Percentiles rank a stretch among this genome's conserved stretches.
These are phyloP conservation scores for Sylvietta virens DNA, from an alignment of 2,113 vertebrate species.

Conservation along the genomic window DNA sequence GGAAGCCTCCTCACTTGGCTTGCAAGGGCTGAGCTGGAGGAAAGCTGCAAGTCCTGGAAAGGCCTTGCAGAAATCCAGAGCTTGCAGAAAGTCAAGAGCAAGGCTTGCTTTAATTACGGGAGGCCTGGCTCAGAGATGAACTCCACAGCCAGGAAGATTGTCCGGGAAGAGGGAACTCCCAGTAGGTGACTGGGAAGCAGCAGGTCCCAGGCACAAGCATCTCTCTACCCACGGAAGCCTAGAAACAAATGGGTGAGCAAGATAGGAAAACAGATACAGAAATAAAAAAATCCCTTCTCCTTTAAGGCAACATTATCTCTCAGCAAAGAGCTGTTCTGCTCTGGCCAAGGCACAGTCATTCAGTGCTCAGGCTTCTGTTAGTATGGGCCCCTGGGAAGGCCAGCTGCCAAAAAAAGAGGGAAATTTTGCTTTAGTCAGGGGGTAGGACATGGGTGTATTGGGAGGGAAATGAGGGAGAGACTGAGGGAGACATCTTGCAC, in stretches of 20 bases:
- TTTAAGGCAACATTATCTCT: conserved; percentile 47
- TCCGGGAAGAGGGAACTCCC: not conserved
- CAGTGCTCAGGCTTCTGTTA: conserved; percentile 37
- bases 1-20: conserved; percentile 45
- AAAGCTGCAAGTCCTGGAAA: conserved; percentile 45
- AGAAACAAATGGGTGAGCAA: not conserved
- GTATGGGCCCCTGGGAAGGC: conserved; percentile 6
- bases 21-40: not conserved
- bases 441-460: not conserved
- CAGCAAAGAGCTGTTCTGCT: not conserved
- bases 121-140: not conserved
- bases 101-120: not conserved
- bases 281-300: not conserved
- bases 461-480: not conserved
- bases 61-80: conserved; percentile 4
- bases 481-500: not conserved
- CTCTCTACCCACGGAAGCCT: not conserved
- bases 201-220: not conserved
- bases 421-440: conserved; percentile 4
- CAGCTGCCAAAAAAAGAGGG: conserved; percentile 11
- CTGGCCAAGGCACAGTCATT: not conserved
- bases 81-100: not conserved
- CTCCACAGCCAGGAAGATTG: not conserved
- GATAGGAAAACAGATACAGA: not conserved
- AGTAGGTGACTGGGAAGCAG: not conserved